A percentile compares a stretch with the other conserved stretches of the same genome.
phyloP scores from a whole-genome alignment of 2,888 invertebrate genomes.

The Lepidocyrtinus sp. region DNA sequence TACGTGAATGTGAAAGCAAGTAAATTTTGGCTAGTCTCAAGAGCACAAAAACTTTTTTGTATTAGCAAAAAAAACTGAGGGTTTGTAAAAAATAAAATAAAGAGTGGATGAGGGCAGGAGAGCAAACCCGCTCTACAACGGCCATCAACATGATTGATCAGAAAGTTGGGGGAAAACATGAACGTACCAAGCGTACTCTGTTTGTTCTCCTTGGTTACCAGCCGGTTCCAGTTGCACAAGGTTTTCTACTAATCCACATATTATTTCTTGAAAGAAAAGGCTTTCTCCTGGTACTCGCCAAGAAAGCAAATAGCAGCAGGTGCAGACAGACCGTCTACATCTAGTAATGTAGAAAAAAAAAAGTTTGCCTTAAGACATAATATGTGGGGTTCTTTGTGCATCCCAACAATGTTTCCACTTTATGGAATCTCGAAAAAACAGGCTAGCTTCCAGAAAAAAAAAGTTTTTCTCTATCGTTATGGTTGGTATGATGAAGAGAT shows the following conservation, averaged over 20 bases:
- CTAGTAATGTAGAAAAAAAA: no score
- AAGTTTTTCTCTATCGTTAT: slow-evolving; percentile 10
- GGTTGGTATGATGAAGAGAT: slow-evolving; percentile 15
- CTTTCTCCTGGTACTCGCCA: not conserved
- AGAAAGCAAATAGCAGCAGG: slow-evolving; percentile 39
- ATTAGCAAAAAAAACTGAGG: not conserved
- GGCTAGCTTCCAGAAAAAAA: not conserved
- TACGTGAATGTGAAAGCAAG: not conserved
- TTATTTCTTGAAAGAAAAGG: not conserved
- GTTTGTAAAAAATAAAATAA: not conserved
- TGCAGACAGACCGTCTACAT: slow-evolving; percentile 51
- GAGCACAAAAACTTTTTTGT: not conserved
- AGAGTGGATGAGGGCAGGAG: not conserved
- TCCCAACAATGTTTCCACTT: slow-evolving; percentile 27
- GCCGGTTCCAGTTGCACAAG: slow-evolving; percentile 56
- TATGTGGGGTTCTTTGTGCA: not conserved
- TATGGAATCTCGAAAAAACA: not conserved
- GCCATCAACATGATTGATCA: slow-evolving; percentile 24
- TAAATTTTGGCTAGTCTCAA: not conserved
- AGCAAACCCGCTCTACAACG: not conserved
- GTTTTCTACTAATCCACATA: slow-evolving; percentile 28
- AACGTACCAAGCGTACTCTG: not conserved
- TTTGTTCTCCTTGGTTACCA: slow-evolving; percentile 47
- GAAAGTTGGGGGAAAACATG: not conserved
- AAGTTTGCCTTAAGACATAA: not conserved